Evolutionary conservation across 1,140 invertebrate genomes (phyloP).

Genomic region (Bombus confusus): DNA sequence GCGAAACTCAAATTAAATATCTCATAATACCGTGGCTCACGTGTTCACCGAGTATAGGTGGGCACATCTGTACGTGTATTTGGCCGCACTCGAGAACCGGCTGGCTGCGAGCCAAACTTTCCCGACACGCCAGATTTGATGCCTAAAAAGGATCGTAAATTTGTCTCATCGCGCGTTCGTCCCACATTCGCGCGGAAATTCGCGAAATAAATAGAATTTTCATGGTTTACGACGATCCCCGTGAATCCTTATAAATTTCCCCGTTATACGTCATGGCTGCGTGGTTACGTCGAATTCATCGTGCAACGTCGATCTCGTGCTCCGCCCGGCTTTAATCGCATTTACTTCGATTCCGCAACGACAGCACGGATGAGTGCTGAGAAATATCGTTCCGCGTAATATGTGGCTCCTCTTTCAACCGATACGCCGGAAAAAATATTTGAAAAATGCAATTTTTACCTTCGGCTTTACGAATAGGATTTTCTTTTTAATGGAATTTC

Average conservation of each 20-base stretch:
- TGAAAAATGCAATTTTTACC: not conserved
- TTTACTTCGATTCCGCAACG: not conserved
- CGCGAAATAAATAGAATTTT: constrained; percentile 68
- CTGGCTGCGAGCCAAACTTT: constrained; percentile 66
- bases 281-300: constrained; percentile 23
- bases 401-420: not conserved
- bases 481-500: not conserved
- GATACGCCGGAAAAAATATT: not conserved
- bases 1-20: constrained; percentile 74
- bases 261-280: not conserved
- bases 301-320: not conserved
- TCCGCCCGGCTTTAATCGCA: not conserved
- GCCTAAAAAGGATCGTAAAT: constrained; percentile 73
- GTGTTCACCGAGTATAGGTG: constrained; percentile 45
- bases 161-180: constrained; percentile 67
- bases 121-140: constrained; percentile 68
- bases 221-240: constrained; percentile 58
- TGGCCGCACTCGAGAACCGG: constrained; percentile 41
- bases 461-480: not conserved
- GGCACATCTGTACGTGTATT: constrained; percentile 49
- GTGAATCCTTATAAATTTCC: constrained; percentile 62
- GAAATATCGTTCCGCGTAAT: not conserved
- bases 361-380: not conserved
- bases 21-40: constrained; percentile 65
- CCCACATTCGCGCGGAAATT: constrained; percentile 61